A percentile compares a stretch with the other conserved stretches of the same genome.
Evolutionary conservation across 2,888 invertebrate genomes (phyloP).

Genomic region (Tanytarsus gracilentus): DNA sequence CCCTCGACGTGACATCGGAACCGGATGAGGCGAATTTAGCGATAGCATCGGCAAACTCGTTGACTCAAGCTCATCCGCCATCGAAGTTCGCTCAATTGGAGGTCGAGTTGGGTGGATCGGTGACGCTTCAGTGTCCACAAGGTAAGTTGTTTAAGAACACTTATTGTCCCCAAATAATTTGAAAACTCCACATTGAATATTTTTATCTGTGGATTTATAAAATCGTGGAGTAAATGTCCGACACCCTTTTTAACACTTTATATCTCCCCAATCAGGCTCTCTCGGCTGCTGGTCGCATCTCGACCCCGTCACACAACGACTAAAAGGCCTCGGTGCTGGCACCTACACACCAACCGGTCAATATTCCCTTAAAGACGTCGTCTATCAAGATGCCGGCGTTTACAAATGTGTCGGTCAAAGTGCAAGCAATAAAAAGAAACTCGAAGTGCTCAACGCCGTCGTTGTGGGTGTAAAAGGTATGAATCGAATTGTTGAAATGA

Average conservation of each 20-base stretch:
- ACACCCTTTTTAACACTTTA: no score
- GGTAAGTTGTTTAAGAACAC: constrained; percentile 43
- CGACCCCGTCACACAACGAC: constrained; percentile 45
- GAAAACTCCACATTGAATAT: neutral
- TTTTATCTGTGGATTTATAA: no score
- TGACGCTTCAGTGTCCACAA: constrained; percentile 75
- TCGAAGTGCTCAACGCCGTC: constrained; percentile 48
- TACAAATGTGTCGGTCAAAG: constrained; percentile 58
- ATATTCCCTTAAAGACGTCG: constrained; percentile 57
- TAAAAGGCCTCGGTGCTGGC: constrained; percentile 50
- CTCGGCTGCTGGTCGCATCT: constrained; percentile 57
- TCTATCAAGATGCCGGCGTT: constrained; percentile 68
- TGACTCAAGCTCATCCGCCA: constrained; percentile 37
- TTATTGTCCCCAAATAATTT: neutral
- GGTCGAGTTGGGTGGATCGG: constrained; percentile 77
- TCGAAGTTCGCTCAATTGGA: constrained; percentile 58
- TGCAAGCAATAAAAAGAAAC: constrained; percentile 43
- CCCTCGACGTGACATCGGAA: constrained; percentile 50
- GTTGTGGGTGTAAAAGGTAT: constrained; percentile 50
- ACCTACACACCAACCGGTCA: constrained; percentile 49
- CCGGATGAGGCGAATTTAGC: constrained; percentile 51
- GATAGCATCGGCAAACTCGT: constrained; percentile 43
- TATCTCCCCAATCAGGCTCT: constrained; percentile 42
- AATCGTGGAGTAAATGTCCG: no score
- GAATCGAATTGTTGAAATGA: constrained; percentile 31